A percentile compares a stretch with the other conserved stretches of the same genome.
Evolutionary conservation across 2,797 vertebrate genomes (phyloP).

Genomic region (Oryzias sinensis): DNA sequence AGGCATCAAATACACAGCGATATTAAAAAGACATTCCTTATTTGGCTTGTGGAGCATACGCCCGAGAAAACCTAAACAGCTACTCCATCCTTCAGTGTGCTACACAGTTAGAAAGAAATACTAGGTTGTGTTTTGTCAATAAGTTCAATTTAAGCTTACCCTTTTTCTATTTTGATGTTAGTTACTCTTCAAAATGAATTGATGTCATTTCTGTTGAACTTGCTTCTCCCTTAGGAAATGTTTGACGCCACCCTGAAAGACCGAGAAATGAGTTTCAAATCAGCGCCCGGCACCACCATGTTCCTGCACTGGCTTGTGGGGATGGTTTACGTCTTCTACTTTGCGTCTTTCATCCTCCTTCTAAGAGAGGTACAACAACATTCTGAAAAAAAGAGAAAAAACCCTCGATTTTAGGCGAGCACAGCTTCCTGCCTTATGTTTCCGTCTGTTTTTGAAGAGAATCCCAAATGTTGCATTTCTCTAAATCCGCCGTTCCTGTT

Average conservation of each 20-base stretch:
- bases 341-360: conserved; percentile 96
- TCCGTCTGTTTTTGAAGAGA: background rate
- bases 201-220: background rate
- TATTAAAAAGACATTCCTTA: no score
- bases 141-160: no score
- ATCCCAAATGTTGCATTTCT: no score
- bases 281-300: conserved; percentile 97
- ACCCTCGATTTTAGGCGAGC: background rate
- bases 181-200: background rate
- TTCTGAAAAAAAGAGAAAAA: background rate
- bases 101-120: no score
- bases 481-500: background rate
- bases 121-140: no score
- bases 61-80: no score
- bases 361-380: conserved; percentile 86
- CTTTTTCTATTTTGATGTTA: no score
- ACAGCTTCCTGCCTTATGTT: background rate
- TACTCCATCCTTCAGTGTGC: no score
- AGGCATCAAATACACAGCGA: no score
- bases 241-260: conserved; percentile 98
- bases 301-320: conserved; percentile 99
- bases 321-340: conserved; percentile 99
- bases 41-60: no score
- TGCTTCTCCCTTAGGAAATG: conserved; percentile 86
- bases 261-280: conserved; percentile 95